phyloP scores from a whole-genome alignment of 2,888 invertebrate species.

The Incurvaria masculella region DNA sequence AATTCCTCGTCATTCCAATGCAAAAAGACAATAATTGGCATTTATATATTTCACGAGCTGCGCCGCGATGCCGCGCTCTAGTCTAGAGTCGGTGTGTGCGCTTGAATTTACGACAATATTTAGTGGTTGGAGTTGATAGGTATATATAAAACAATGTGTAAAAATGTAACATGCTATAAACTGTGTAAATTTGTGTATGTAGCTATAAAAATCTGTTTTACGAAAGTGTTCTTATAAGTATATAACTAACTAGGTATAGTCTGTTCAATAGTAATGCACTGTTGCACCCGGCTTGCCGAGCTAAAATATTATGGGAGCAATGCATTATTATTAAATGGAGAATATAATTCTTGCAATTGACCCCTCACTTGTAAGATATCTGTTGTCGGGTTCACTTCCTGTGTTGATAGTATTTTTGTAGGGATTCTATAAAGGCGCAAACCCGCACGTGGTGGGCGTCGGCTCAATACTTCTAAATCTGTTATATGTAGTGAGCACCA shows the following conservation, averaged over 20 bases:
- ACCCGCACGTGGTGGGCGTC: too few relatives aligned
- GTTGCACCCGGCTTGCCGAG: too few relatives aligned
- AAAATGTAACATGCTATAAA: slow-evolving; percentile 50
- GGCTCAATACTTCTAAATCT: too few relatives aligned
- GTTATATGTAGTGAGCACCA: too few relatives aligned
- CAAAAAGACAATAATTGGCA: neutral
- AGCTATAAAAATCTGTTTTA: slow-evolving; percentile 45
- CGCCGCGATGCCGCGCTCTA: neutral
- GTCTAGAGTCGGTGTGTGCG: slow-evolving; percentile 16
- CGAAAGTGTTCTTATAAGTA: slow-evolving; percentile 53
- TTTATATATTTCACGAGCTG: neutral
- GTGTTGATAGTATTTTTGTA: too few relatives aligned
- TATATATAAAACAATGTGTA: slow-evolving; percentile 49
- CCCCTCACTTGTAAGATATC: neutral
- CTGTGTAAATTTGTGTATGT: slow-evolving; percentile 55
- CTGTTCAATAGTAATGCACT: slow-evolving; percentile 27
- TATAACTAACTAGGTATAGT: slow-evolving; percentile 35
- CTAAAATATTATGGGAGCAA: too few relatives aligned
- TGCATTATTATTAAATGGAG: too few relatives aligned
- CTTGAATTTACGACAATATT: slow-evolving; percentile 56
- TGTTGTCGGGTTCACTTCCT: too few relatives aligned
- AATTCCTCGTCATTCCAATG: neutral
- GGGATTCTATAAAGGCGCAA: too few relatives aligned
- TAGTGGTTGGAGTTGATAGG: slow-evolving; percentile 48
- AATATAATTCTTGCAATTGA: neutral